Base-by-base conservation (phyloP, 2,888 invertebrate species). In the Melangyna quadrimaculata region DNA sequence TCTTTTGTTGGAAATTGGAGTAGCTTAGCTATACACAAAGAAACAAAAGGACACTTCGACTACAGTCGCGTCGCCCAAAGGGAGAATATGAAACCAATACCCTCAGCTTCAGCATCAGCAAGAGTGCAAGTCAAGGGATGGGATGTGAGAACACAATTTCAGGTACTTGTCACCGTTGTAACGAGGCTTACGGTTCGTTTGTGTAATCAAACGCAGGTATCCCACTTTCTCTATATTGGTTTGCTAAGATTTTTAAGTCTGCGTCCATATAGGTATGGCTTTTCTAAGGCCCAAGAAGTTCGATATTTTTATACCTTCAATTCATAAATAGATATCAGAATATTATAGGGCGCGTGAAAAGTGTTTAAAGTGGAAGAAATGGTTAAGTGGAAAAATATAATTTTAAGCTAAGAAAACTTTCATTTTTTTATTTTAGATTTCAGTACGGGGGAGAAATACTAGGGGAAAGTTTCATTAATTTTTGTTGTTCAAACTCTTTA, bases 141-240 rank as follows among this genome's bases (percentile, higher is more conserved):
- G 40, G 40, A 24, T 63, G 75, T 69, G 63, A 67, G 61, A 81
- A 81, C 48, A 72, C 77, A 77, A 86, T 81, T 81, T 59, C 80
- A 78, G 72, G 73, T 86, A 78, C 81, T 81, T 86, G 86, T 86
- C 86, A 81, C 80, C 77, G 63, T 81, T 86, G 86, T 86, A 81
- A 57, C 61, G 72, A 77, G 63, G 45, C 63, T 65, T 65, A 65
- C 35, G 67, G 80, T 75, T 59, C 71, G 74, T 74, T 74, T 80
- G 53, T 72, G 67, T 84, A 80, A 80, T 84, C 84, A 84, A 84
- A 84, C 65, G 67, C 80, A 84, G 80, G 67, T 84, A 61, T 71
- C 24, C 55, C 37, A 35, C 48, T 78, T 65, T n/a, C n/a, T n/a
- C 43, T n/a, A 6, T 22, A 53, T 35, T 43, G 61, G 35, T 51